Evolutionary conservation across 1,140 invertebrate genomes (phyloP).

Genomic region (Epicauta chinensis): DNA sequence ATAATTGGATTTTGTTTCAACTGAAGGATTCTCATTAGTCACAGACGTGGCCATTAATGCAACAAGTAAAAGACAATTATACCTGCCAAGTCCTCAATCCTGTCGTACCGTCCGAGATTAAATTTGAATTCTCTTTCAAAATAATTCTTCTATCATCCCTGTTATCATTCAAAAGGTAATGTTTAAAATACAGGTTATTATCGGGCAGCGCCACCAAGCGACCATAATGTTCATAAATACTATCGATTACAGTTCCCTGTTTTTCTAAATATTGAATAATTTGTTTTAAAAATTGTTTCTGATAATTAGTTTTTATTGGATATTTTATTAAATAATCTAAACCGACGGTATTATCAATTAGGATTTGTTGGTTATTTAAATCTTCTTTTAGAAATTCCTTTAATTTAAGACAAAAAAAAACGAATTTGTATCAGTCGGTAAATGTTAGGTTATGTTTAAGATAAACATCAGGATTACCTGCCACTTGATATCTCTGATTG

Average conservation of each 20-base stretch:
- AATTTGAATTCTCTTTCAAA: conserved; percentile 47
- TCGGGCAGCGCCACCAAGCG: conserved; percentile 35
- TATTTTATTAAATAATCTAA: conserved; percentile 39
- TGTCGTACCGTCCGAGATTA: conserved; percentile 53
- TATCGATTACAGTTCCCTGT: conserved; percentile 37
- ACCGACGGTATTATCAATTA: conserved; percentile 44
- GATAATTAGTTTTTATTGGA: conserved; percentile 46
- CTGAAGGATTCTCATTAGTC: no score
- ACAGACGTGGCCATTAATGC: no score
- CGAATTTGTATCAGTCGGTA: no score
- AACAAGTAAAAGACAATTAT: conserved; percentile 9
- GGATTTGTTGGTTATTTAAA: conserved; percentile 37
- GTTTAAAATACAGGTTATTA: conserved; percentile 41
- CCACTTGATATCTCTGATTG: conserved; percentile 39
- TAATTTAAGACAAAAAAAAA: conserved; percentile 23
- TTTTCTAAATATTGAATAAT: conserved; percentile 44
- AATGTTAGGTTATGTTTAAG: not conserved
- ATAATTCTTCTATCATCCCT: conserved; percentile 36
- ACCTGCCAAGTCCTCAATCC: conserved; percentile 51
- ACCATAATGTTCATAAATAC: conserved; percentile 44
- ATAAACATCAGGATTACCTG: conserved; percentile 30
- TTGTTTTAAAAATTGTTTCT: conserved; percentile 45
- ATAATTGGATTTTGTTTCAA: no score
- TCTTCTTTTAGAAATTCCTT: conserved; percentile 20
- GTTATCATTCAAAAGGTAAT: conserved; percentile 42